Evolutionary conservation across 2,797 vertebrate genomes (phyloP).

Genomic region (Prunella strophiata): DNA sequence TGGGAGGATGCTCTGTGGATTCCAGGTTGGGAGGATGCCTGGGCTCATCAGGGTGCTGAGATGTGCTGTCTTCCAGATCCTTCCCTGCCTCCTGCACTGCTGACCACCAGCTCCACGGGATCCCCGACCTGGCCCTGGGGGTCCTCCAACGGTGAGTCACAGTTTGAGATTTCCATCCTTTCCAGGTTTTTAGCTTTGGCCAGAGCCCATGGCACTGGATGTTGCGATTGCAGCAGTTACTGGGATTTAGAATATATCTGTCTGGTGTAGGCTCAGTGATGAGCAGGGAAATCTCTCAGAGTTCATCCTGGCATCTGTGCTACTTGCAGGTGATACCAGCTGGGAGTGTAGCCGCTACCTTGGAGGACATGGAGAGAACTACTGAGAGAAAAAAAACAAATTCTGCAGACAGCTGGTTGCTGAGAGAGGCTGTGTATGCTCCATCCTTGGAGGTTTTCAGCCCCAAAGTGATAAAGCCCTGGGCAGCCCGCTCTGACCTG

Average conservation of each 20-base stretch:
- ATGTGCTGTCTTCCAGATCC: conserved; percentile 22
- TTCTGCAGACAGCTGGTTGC: not conserved
- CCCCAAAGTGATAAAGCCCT: not conserved
- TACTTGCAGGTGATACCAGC: not conserved
- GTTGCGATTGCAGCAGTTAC: not conserved
- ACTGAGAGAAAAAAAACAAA: not conserved
- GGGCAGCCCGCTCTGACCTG: not conserved
- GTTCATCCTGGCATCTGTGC: not conserved
- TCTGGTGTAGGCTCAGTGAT: not conserved
- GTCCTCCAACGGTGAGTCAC: not conserved
- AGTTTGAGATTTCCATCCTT: not conserved
- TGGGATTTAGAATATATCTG: not conserved
- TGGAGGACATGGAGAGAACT: not conserved
- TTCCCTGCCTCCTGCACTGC: not conserved
- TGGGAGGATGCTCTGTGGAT: not conserved
- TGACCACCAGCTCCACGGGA: not conserved
- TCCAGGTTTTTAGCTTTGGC: not conserved
- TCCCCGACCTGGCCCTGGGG: rapidly evolving
- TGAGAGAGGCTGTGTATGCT: not conserved
- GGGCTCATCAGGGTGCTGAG: not conserved
- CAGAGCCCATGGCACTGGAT: not conserved
- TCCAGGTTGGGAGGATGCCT: rapidly evolving
- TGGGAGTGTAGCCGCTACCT: not conserved
- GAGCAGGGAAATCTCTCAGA: not conserved
- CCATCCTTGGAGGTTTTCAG: not conserved